phyloP scores from a whole-genome alignment of 2,797 vertebrate genomes.

The Myotis findleyi region DNA sequence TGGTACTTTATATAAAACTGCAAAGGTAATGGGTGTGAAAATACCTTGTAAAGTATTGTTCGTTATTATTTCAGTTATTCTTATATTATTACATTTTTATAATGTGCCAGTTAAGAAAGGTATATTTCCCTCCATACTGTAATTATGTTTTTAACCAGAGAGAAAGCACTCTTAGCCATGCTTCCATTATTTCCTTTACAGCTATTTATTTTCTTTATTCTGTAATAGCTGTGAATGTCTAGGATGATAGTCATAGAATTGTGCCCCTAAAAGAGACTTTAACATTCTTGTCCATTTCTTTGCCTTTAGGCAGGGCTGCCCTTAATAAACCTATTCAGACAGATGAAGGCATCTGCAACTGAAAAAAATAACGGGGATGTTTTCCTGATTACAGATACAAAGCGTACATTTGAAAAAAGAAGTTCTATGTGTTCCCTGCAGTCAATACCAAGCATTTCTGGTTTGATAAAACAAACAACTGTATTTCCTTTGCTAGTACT shows the following conservation, averaged over 20 bases:
- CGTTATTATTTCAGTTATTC: slow-evolving; percentile 61
- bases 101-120: slow-evolving; percentile 44
- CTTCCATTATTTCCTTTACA: slow-evolving; percentile 36
- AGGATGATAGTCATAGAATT: slow-evolving; percentile 12
- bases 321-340: slow-evolving; percentile 22
- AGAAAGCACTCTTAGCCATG: background rate
- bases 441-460: background rate
- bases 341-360: background rate
- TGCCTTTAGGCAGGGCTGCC: background rate
- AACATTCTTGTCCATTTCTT: background rate
- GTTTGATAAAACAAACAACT: background rate
- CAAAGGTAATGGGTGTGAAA: slow-evolving; percentile 45
- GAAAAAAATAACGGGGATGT: slow-evolving; percentile 27
- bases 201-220: slow-evolving; percentile 61
- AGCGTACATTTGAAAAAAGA: background rate
- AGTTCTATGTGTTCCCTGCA: background rate
- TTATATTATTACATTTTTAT: slow-evolving; percentile 8
- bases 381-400: slow-evolving; percentile 39
- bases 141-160: slow-evolving; percentile 62
- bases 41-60: slow-evolving; percentile 49
- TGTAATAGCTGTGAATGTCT: slow-evolving; percentile 51
- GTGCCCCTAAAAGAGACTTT: background rate
- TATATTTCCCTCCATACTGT: slow-evolving; percentile 22
- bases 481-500: background rate
- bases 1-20: slow-evolving; percentile 48